Base-by-base conservation (phyloP, 2,888 invertebrate species). In the Leptopilina syphax region DNA sequence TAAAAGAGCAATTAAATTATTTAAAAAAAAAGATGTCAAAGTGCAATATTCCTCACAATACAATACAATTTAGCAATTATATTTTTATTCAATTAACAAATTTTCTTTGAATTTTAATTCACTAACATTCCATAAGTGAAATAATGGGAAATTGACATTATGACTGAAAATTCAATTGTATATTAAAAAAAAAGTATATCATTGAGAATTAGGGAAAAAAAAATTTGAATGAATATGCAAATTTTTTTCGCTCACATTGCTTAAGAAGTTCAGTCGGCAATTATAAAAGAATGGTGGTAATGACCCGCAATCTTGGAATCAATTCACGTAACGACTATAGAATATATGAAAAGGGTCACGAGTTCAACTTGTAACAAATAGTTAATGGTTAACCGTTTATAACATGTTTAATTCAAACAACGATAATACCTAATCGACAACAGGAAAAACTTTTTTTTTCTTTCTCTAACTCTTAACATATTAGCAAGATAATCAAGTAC, bases 261-360 rank as follows among this genome's bases (percentile, higher is more conserved):
- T 57, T 54, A 57, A 73, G 57, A 73, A 73, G 8, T 73, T 70
- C 70, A 54, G 70, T 3, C 67, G 44, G 67, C 47, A 12, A 68
- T n/a, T 50, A 50, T 50, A 10, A 24, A 54, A 54, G 54, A 70
- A 50, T 73, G 12, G 73, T n/a, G 41, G 34, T 73, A 73, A 73
- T 73, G 73, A 73, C 57, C 73, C 57, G 73, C 73, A 73, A 73
- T 73, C 57, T 73, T 73, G 73, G 13, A 73, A 57, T 73, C 41
- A 57, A 73, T 57, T 73, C 54, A 34, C 73, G 27, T 73, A 73
- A 57, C 54, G 70, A 73, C 50, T 57, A 13, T 8, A 44, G 70
- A 70, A 54, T 73, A 73, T 50, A 50, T 50, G 10, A 57, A 34
- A 57, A 41, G 73, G 50, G 73, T 73, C 73, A 73, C 34, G 57